Base-by-base conservation (phyloP, 2,113 vertebrate species). In the Phainopepla nitens region DNA sequence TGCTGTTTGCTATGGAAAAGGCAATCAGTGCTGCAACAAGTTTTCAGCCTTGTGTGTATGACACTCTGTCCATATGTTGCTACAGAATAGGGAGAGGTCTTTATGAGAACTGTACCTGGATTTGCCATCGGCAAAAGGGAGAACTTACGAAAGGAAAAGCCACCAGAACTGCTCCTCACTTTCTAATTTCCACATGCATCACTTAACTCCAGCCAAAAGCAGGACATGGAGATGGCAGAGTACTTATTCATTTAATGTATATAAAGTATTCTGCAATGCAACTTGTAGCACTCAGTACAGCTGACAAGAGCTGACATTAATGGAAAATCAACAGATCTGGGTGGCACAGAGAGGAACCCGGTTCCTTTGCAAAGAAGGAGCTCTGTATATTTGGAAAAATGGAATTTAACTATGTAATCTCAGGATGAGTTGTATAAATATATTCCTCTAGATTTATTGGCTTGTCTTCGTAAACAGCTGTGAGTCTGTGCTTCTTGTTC, bases 401-500 rank as follows among this genome's bases (percentile, higher is more conserved):
- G 39, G 42, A 4, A 3, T 70, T 77, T 83, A 92, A 87, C 92
- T 84, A 65, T 22, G 62, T 87, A 61, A 92, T 89, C 61, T 82
- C 72, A 68, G 82, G 76, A 42, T 64, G 72, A 87, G 16, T 79
- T 92, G 70, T 87, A 89, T 42, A 93, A 95, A 89, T 76, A 61
- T 57, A 92, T 96, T 92, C 69, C 69, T 69, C 66, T 42, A 91
- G 80, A 95, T 92, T 92, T 89, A 94, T 56, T 92, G 82, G 79
- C 88, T 92, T 88, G 75, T 90, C 80, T 90, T 94, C 94, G 81
- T 58, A 89, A 95, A 73, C 90, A 95, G 77, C 86, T 93, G 85
- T 73, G 85, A 93, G 71, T 29, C 65, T 90, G 76, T 78, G 79
- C 76, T 92, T 97, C 87, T 77, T 71, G 33, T 88, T 96, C 79